Percentiles rank a stretch among this genome's conserved stretches.
These are phyloP conservation scores for Lampris incognitus DNA, from an alignment of 2,113 vertebrate genomes.

Conservation along the genomic window DNA sequence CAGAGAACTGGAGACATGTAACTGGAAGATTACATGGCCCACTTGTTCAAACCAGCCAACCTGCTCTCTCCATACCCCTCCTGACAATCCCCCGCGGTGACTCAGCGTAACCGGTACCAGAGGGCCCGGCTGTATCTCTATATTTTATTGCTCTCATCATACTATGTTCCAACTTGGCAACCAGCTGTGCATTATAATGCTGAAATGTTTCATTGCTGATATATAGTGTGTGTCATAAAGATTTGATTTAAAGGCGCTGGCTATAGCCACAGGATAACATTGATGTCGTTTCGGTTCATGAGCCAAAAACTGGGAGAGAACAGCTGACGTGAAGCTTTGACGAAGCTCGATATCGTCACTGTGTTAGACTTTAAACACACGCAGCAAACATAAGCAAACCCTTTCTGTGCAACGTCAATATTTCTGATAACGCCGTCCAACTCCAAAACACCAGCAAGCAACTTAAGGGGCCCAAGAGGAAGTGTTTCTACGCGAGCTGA, in stretches of 20 bases:
- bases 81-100: conserved; percentile 58
- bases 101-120: conserved; percentile 51
- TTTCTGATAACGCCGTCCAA: neutral
- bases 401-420: conserved; percentile 5
- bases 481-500: neutral
- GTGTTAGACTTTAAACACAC: conserved; percentile 42
- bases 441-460: neutral
- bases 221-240: neutral
- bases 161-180: conserved; percentile 52
- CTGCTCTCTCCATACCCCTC: conserved; percentile 32
- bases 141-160: conserved; percentile 35
- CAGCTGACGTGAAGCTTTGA: conserved; percentile 6
- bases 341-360: conserved; percentile 2
- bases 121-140: conserved; percentile 27
- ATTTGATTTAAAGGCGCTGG: conserved; percentile 9
- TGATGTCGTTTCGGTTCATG: neutral
- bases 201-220: conserved; percentile 13
- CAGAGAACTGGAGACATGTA: conserved; percentile 69
- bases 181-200: conserved; percentile 22
- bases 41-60: conserved; percentile 36
- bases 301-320: conserved; percentile 11
- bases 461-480: neutral
- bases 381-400: conserved; percentile 33
- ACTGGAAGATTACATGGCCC: conserved; percentile 71
- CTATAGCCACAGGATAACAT: conserved; percentile 8